Evolutionary conservation across 2,113 vertebrate species (phyloP).

Genomic region (Jacana jacana): DNA sequence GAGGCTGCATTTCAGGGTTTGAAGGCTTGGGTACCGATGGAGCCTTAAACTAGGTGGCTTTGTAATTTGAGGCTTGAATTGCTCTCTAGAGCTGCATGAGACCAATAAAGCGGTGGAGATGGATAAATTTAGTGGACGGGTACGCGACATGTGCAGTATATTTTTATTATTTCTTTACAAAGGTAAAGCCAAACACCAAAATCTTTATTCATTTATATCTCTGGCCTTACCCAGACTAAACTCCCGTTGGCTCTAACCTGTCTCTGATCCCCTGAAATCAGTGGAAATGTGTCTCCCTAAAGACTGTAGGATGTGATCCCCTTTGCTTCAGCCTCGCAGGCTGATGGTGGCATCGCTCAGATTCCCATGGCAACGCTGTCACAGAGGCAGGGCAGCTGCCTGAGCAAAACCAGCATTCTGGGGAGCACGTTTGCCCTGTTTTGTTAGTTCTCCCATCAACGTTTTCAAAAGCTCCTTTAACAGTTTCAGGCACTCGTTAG

Average conservation of each 20-base stretch:
- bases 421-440: rapidly evolving
- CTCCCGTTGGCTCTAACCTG: not conserved
- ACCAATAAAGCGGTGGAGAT: conserved; percentile 27
- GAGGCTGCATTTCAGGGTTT: conserved; percentile 40
- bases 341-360: not conserved
- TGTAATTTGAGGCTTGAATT: conserved; percentile 59
- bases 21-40: conserved; percentile 19
- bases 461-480: not conserved
- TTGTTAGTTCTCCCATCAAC: not conserved
- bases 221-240: not conserved
- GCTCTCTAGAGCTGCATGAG: conserved; percentile 41
- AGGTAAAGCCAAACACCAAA: conserved; percentile 34
- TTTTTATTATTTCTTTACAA: conserved; percentile 52
- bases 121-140: conserved; percentile 52
- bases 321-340: not conserved
- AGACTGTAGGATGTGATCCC: not conserved
- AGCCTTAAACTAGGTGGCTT: conserved; percentile 42
- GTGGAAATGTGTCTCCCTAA: not conserved
- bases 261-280: not conserved
- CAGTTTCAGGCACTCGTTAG: not conserved
- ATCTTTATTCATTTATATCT: conserved; percentile 22
- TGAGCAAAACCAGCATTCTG: not conserved
- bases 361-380: not conserved
- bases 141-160: conserved; percentile 24
- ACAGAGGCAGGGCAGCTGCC: not conserved